Conservation (phyloP, 2,797 vertebrate genomes). For the Micromesistius poutassou region DNA sequence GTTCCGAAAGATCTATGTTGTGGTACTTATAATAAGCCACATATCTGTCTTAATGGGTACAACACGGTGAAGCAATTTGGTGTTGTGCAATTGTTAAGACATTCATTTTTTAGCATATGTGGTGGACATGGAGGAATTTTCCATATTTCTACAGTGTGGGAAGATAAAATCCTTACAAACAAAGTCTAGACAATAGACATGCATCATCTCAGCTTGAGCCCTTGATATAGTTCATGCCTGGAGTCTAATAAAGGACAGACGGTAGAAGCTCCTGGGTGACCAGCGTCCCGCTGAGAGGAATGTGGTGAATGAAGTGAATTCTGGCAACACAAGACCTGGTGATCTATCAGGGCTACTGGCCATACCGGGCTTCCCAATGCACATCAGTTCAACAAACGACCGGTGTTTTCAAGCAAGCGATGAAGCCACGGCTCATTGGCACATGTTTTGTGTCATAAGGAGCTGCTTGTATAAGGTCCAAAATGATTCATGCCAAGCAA, state of each 20-base stretch:
- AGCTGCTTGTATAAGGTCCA: background rate
- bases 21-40: conserved; percentile 35
- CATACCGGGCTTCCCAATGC: background rate
- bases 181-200: conserved; percentile 6
- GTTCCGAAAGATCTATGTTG: conserved; percentile 41
- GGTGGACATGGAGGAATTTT: background rate
- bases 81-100: conserved; percentile 25
- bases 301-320: conserved; percentile 22
- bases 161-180: background rate
- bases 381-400: conserved; percentile 8
- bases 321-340: conserved; percentile 17
- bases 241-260: conserved; percentile 31
- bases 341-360: conserved; percentile 11
- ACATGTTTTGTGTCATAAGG: conserved; percentile 1
- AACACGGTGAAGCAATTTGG: conserved; percentile 32
- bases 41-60: conserved; percentile 37
- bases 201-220: conserved; percentile 28
- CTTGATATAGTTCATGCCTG: conserved; percentile 23
- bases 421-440: conserved; percentile 1
- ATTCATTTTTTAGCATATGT: background rate
- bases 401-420: background rate
- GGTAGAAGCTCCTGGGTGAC: conserved; percentile 15
- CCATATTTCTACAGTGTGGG: background rate
- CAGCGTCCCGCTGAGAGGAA: conserved; percentile 30
- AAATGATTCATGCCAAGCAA: background rate